Percentiles rank a stretch among this genome's conserved stretches.
Conservation (phyloP, 2,113 vertebrate species). For the Odontesthes bonariensis region DNA sequence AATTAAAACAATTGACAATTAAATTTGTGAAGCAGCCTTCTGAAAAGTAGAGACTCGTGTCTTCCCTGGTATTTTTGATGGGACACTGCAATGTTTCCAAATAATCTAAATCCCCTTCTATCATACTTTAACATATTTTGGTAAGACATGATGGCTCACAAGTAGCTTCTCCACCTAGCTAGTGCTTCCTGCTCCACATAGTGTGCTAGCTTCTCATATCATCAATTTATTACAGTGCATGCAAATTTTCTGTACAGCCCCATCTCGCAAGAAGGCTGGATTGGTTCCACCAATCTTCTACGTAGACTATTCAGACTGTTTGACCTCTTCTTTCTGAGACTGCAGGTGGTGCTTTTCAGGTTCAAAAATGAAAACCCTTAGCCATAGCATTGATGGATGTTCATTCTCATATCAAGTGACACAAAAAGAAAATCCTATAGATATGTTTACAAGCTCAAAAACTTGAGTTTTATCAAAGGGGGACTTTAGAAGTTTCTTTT, state of each 20-base stretch:
- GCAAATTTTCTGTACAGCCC: neutral
- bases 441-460: neutral
- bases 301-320: neutral
- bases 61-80: neutral
- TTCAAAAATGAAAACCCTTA: neutral
- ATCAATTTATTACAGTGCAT: neutral
- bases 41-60: neutral
- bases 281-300: neutral
- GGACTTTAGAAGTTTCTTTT: too few species aligned
- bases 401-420: neutral
- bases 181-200: neutral
- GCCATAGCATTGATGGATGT: neutral
- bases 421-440: neutral
- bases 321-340: neutral
- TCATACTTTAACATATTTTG: too few species aligned
- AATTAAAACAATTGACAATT: neutral
- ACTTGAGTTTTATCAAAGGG: too few species aligned
- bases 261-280: neutral
- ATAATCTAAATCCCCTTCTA: neutral
- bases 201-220: neutral
- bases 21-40: neutral
- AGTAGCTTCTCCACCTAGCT: neutral
- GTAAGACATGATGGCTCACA: neutral
- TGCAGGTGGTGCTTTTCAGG: neutral
- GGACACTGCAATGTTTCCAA: neutral